Evolutionary conservation across 2,888 invertebrate genomes (phyloP).

Genomic region (Neocrepidodera transversa): DNA sequence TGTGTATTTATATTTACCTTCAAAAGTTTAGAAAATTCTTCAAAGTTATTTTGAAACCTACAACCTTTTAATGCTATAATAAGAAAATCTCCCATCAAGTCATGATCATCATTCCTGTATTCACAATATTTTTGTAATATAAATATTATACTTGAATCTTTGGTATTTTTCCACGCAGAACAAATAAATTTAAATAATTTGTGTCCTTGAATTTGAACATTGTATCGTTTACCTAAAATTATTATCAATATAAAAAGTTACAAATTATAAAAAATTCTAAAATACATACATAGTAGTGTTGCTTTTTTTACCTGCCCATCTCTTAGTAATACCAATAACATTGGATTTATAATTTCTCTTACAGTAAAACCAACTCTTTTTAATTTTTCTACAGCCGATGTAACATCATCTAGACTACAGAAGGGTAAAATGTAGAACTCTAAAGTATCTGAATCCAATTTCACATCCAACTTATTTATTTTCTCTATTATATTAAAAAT

Average conservation of each 20-base stretch:
- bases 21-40: conserved; percentile 59
- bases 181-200: conserved; percentile 62
- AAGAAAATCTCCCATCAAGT: conserved; percentile 67
- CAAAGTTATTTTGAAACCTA: conserved; percentile 59
- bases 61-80: conserved; percentile 61
- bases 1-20: conserved; percentile 54
- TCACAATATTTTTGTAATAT: conserved; percentile 62
- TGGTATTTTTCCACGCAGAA: conserved; percentile 61
- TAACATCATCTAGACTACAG: conserved; percentile 62
- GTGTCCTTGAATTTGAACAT: conserved; percentile 64
- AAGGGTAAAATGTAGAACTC: conserved; percentile 65
- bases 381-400: conserved; percentile 64
- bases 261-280: neutral
- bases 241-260: neutral
- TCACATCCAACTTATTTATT: conserved; percentile 65
- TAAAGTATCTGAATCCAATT: conserved; percentile 67
- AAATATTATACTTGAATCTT: conserved; percentile 61
- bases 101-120: conserved; percentile 61
- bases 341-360: conserved; percentile 59
- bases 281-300: conserved; percentile 62
- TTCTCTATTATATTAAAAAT: conserved; percentile 64
- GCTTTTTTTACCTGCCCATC: conserved; percentile 52
- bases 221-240: conserved; percentile 37
- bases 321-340: conserved; percentile 61
- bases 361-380: conserved; percentile 59